Evolutionary conservation across 2,888 invertebrate genomes (phyloP).

Genomic region (Coenonympha glycerion): DNA sequence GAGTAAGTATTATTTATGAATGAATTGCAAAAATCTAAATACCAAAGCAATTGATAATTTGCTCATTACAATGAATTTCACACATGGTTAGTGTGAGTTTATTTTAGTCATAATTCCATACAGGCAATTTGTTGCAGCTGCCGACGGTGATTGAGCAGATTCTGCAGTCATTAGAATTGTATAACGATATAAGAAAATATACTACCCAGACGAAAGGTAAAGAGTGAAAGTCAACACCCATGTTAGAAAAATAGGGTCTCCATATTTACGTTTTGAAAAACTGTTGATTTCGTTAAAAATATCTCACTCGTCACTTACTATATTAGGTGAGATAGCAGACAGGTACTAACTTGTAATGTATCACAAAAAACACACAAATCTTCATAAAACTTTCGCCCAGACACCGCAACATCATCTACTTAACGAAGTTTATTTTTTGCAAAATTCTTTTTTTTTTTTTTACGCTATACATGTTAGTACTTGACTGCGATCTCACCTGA

Average conservation of each 20-base stretch:
- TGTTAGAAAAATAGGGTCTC: conserved; percentile 2
- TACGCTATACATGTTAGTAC: no score
- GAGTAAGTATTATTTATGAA: not conserved
- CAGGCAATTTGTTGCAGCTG: conserved; percentile 14
- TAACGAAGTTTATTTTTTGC: no score
- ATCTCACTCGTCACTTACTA: no score
- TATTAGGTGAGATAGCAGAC: no score
- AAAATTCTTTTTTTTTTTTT: not conserved
- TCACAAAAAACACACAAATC: no score
- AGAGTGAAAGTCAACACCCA: conserved; percentile 7
- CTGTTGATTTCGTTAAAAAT: no score
- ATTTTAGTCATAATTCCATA: conserved; percentile 9
- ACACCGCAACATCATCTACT: no score
- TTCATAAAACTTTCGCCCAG: no score
- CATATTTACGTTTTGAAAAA: not conserved
- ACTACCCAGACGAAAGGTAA: not conserved
- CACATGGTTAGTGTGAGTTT: conserved; percentile 1
- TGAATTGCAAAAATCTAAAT: conserved; percentile 9
- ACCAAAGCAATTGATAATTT: conserved; percentile 1
- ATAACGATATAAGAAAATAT: conserved; percentile 1
- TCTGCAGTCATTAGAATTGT: conserved; percentile 18
- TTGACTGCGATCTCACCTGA: no score
- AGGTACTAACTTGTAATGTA: no score
- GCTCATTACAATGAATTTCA: conserved; percentile 12
- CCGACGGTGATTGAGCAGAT: conserved; percentile 9